Percentiles rank a stretch among this genome's conserved stretches.
Evolutionary conservation across 1,140 invertebrate species (phyloP).

Genomic region (Magallana ariakensis): DNA sequence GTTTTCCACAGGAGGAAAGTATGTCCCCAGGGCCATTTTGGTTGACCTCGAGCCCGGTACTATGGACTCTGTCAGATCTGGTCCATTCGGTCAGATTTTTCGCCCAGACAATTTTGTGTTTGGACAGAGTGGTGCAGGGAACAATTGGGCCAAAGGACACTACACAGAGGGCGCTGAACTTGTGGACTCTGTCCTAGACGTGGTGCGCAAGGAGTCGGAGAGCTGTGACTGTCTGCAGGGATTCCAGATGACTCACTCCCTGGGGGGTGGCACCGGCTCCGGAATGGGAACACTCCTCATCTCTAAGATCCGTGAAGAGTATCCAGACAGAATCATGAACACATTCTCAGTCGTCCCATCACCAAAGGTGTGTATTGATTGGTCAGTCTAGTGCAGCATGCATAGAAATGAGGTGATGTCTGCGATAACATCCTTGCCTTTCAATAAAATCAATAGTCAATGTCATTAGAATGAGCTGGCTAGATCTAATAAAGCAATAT

Average conservation of each 20-base stretch:
- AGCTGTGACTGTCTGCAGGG: slow-evolving; percentile 84
- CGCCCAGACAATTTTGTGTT: slow-evolving; percentile 77
- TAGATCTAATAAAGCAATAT: too few relatives aligned
- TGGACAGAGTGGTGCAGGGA: slow-evolving; percentile 85
- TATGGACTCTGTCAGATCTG: slow-evolving; percentile 76
- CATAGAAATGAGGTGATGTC: too few relatives aligned
- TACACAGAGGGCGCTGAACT: slow-evolving; percentile 89
- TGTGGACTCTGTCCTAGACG: slow-evolving; percentile 89
- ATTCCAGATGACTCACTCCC: slow-evolving; percentile 85
- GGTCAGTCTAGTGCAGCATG: neutral
- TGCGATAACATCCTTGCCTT: too few relatives aligned
- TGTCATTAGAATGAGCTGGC: too few relatives aligned
- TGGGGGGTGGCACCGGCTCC: slow-evolving; percentile 81
- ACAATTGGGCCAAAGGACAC: slow-evolving; percentile 95
- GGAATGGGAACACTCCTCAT: slow-evolving; percentile 83
- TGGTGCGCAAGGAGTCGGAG: slow-evolving; percentile 88
- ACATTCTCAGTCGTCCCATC: slow-evolving; percentile 95
- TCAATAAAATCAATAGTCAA: too few relatives aligned
- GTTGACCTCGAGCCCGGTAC: slow-evolving; percentile 84
- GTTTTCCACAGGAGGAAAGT: slow-evolving; percentile 84
- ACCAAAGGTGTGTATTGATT: slow-evolving; percentile 85
- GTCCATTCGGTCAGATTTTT: slow-evolving; percentile 76
- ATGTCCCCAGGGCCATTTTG: slow-evolving; percentile 92
- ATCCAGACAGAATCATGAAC: slow-evolving; percentile 93
- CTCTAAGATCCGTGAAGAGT: slow-evolving; percentile 83